Base-by-base conservation (phyloP, 2,113 vertebrate genomes). In the Genyomyrus donnyi region DNA sequence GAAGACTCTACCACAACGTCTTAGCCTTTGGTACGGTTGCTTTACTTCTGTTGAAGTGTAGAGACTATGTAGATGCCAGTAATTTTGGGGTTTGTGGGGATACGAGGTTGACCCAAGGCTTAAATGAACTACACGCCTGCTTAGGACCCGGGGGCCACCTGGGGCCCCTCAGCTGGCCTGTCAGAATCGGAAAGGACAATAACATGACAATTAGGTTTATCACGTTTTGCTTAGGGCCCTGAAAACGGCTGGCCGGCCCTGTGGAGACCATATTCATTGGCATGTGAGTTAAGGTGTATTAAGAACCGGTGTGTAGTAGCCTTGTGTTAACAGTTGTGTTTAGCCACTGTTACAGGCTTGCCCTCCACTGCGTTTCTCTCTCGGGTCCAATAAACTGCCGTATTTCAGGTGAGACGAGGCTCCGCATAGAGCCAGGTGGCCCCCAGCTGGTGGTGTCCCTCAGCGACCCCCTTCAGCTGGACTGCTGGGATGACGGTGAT, bases 331-430 rank as follows among this genome's bases (percentile, higher is more conserved):
- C 15, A 21, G 83, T 21, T 85, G 80, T 21, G 24, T 48, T 85
- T 48, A 46, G 42, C 19, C 17, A 24, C 45, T 46, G 45, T 48
- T n/a, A n/a, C 45, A n/a, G 45, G 19, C 19, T 46, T 3, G 8
- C 42, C 9, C 21, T 48, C 35, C 19, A 1, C 9, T 24, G 39
- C 45, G n/a, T 5, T 85, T 17, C 24, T 24, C 42, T 10, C 83
- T 56, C 0, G 27, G 17, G 13, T 35, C 85, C 10, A 87, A 35
- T 53, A 15, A 39, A 48, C 42, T 56, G 42, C 24, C 88, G 31
- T 0, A 42, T 89, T 53, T 35, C 17, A 97, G 96, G 95, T 90
- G 89, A 93, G 91, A 87, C 93, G 84, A 95, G 93, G 91, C 95
- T 94, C 48, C 90, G 91, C 10, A 95, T 96, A 74, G 89, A 90